Base-by-base conservation (phyloP, 2,797 vertebrate species). In the Crypturellus tataupa region DNA sequence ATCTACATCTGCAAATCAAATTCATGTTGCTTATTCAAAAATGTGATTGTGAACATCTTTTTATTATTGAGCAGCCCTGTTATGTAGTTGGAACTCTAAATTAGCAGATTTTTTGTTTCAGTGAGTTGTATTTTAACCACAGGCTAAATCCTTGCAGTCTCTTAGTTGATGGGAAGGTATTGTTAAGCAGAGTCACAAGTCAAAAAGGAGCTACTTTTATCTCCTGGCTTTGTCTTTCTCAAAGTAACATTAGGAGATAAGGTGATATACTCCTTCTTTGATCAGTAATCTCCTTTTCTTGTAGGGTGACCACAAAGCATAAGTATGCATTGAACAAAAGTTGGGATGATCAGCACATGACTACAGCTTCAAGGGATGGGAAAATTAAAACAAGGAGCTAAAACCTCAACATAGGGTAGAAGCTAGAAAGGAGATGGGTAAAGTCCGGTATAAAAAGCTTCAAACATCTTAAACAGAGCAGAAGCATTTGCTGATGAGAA, bases 211-310 rank as follows among this genome's bases (percentile, higher is more conserved):
- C 80, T 75, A 12, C 4, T 35, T 96, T 95, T 97, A 97, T 97
- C 97, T 96, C 75, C 70, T 94, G 79, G 72, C 91, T 97, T 97
- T 96, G 95, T 96, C 94, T 97, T 94, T 93, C 83, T 94, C 92
- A 91, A 95, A 96, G 94, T 81, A 94, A 90, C 88, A 68, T 25
- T 59, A 82, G 79, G 83, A 82, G 95, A 96, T 96, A 96, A 97
- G 83, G 84, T 62, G 29, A 70, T 35, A 92, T 18, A 14, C 72
- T 91, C 85, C 59, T 89, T 62, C 95, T 96, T 96, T 97, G 94
- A 96, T 96, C 85, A 73, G 85, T 96, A 92, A 95, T 78, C 94
- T 89, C 70, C 25, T 2, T 67, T 76, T 83, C n/a, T 27, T 94
- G 89, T 86, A 82, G 17, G 9, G 47, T 77, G 72, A 85, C 81